Percentiles rank a stretch among this genome's conserved stretches.
phyloP scores from a whole-genome alignment of 2,888 invertebrate species.

The Tinea pellionella region DNA sequence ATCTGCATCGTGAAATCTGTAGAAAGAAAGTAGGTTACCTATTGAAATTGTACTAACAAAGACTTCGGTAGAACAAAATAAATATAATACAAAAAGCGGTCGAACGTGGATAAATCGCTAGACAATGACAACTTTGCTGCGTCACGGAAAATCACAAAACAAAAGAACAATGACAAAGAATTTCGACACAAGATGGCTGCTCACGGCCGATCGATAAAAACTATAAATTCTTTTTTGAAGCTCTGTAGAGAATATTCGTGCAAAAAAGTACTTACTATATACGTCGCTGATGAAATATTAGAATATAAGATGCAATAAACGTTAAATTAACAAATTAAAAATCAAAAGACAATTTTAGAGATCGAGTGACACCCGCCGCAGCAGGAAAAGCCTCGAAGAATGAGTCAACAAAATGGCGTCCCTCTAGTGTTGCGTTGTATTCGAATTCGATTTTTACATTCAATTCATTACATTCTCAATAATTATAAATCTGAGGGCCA shows the following conservation, averaged over 20 bases:
- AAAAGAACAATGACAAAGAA: neutral
- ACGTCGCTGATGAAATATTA: neutral
- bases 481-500: too few relatives aligned
- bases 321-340: neutral
- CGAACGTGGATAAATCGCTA: neutral
- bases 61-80: neutral
- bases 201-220: neutral
- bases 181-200: neutral
- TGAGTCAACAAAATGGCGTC: neutral
- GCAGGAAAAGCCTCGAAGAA: neutral
- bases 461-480: too few relatives aligned
- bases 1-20: conserved; percentile 32
- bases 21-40: neutral
- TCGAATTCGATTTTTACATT: neutral
- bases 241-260: neutral
- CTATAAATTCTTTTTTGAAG: neutral
- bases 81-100: neutral
- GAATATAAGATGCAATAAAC: neutral
- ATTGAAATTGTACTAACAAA: conserved; percentile 1
- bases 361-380: neutral
- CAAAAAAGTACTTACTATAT: neutral
- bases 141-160: neutral
- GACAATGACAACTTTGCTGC: neutral
- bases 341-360: neutral
- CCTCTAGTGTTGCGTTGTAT: neutral